These are phyloP conservation scores for Protobothrops flavoviridis DNA, from an alignment of 2,113 vertebrate genomes.

Conservation along the genomic window DNA sequence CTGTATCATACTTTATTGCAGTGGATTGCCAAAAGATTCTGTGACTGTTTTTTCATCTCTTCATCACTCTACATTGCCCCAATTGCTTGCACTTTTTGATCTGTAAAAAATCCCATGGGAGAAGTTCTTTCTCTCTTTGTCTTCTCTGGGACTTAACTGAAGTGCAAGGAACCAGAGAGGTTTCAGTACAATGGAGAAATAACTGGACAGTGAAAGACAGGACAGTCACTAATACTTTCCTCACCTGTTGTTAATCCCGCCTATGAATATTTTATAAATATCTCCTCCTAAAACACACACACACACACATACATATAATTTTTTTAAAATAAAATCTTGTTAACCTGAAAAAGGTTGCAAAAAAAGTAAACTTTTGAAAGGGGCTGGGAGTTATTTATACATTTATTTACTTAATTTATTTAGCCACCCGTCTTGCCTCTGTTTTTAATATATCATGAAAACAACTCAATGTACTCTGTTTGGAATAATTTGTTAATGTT, in stretches of 20 bases:
- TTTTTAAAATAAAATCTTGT: background rate
- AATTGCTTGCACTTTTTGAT: background rate
- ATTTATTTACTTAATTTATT: background rate
- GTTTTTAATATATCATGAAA: background rate
- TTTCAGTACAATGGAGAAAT: background rate
- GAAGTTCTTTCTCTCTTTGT: background rate
- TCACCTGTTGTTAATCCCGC: background rate
- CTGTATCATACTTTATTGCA: background rate
- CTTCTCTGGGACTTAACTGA: background rate
- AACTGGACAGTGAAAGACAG: background rate
- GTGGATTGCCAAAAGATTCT: background rate
- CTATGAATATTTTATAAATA: background rate
- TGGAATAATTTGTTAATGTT: background rate
- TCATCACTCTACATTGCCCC: background rate
- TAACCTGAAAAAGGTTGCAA: background rate
- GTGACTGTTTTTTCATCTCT: background rate
- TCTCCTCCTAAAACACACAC: background rate
- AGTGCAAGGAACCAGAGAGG: background rate
- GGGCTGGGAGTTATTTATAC: background rate
- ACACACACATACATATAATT: background rate
- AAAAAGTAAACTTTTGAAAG: background rate
- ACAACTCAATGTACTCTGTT: background rate
- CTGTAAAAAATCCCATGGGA: background rate
- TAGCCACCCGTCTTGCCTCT: background rate
- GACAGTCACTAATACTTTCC: too few species aligned